Evolutionary conservation across 64 coral and sea anemone genomes (phyloP), one percentile per base, ranked within the genome.

Genomic region (Porites lutea): DNA sequence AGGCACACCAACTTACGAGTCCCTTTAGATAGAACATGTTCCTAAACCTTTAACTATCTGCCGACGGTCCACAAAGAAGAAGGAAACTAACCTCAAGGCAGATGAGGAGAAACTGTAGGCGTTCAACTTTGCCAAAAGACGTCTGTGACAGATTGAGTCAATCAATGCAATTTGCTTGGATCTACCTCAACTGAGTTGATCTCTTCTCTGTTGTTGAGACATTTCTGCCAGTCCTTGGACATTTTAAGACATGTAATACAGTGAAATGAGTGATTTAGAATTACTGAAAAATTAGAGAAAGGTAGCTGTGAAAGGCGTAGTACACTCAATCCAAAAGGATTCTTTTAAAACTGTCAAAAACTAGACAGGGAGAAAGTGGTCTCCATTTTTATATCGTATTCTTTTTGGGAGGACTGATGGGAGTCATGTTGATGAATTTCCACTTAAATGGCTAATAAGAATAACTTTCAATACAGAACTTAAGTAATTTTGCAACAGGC

Each of bases 111-210:
- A 71, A 18, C 83, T 48, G 48, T 86, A 71, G 45, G 65, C 83
- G 48, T 86, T 63, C 45, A 86, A 65, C 44, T 86, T 86, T 48
- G 64, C 83, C 83, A 86, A n/a, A 9, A 80, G 78, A 16, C 58
- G 49, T 8, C 57, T 80, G 15, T 80, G 14, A 37, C 27, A 37
- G 27, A 37, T 37, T 37, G 27, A 37, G 27, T 37, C 27, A 37
- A 37, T 37, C 27, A 37, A n/a, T n/a, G n/a, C n/a, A n/a, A 37
- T 37, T 37, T 37, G 27, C 27, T 37, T 37, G 27, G 27, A 37
- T 37, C 1, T 37, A 72, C 45, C 45, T 72, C 20, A 22, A 80
- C 77, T 50, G 77, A 50, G 16, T 50, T 57, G 60, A 80, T 57
- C 8, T 50, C 48, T 54, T 79, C 77, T 15, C 46, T 79, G 48